Conservation (phyloP, 2,113 vertebrate genomes). For the Poeciliopsis retropinna region DNA sequence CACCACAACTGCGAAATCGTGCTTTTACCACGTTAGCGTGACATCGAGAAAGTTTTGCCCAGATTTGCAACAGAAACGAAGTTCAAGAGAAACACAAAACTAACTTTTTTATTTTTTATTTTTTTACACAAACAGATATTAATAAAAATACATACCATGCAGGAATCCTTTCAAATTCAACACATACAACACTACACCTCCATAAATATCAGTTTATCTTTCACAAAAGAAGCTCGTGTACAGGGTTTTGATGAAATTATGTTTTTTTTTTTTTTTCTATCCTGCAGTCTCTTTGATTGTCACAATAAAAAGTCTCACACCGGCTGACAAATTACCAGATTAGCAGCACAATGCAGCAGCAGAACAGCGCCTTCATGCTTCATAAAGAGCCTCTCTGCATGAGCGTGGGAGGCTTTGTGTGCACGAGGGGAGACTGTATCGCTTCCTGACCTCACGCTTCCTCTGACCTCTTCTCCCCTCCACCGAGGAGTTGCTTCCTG, state of each 20-base stretch:
- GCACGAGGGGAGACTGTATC: slow-evolving; percentile 29
- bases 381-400: slow-evolving; percentile 14
- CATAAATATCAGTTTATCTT: slow-evolving; percentile 23
- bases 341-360: slow-evolving; percentile 19
- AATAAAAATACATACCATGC: slow-evolving; percentile 15
- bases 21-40: too few species aligned
- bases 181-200: slow-evolving; percentile 15
- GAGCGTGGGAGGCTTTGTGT: neutral
- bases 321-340: slow-evolving; percentile 32
- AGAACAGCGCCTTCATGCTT: neutral
- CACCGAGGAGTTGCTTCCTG: slow-evolving; percentile 26
- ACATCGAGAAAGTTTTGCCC: too few species aligned
- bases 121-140: slow-evolving; percentile 14
- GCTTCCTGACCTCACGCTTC: slow-evolving; percentile 13
- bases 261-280: neutral
- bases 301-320: slow-evolving; percentile 28
- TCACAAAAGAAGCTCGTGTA: slow-evolving; percentile 18
- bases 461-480: slow-evolving; percentile 21
- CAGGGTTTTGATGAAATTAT: slow-evolving; percentile 7
- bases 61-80: too few species aligned
- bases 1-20: too few species aligned
- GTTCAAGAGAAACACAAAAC: neutral
- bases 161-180: slow-evolving; percentile 3
- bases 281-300: slow-evolving; percentile 30
- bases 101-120: neutral